Conservation (phyloP, 2,113 vertebrate genomes). For the Lepus europaeus region DNA sequence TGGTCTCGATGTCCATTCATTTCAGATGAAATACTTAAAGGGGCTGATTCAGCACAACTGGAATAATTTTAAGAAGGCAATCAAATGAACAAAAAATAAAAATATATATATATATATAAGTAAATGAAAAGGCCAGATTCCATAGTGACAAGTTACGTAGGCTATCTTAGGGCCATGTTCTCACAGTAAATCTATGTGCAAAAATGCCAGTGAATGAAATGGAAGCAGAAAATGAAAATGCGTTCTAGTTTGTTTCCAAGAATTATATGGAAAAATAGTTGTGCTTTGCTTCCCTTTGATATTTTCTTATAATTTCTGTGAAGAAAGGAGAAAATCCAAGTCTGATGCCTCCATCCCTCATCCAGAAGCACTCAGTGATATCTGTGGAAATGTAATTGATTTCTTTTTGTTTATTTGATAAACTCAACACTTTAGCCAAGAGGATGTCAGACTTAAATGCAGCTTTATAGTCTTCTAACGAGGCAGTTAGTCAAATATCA, state of each 20-base stretch:
- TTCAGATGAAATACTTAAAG: background rate
- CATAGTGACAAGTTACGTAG: background rate
- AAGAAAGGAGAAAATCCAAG: background rate
- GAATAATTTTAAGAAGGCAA: background rate
- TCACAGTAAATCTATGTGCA: background rate
- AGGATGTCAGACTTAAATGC: constrained; percentile 75
- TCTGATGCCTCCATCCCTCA: background rate
- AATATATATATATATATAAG: background rate
- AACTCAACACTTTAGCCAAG: constrained; percentile 72
- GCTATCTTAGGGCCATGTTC: background rate
- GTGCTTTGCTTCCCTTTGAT: background rate
- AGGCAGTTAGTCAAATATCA: constrained; percentile 70
- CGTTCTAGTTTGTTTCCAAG: background rate
- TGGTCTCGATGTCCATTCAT: background rate
- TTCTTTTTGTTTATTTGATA: constrained; percentile 78
- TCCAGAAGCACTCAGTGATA: constrained; percentile 50
- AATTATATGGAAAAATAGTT: background rate
- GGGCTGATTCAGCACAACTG: background rate
- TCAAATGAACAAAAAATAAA: background rate
- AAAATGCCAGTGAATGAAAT: background rate
- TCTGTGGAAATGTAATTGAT: constrained; percentile 73
- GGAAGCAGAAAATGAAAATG: background rate
- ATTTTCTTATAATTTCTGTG: constrained; percentile 11
- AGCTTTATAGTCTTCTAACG: constrained; percentile 71
- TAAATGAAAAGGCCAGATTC: background rate